Evolutionary conservation across 2,888 invertebrate genomes (phyloP).

Genomic region (Leptinotarsa haldemani): DNA sequence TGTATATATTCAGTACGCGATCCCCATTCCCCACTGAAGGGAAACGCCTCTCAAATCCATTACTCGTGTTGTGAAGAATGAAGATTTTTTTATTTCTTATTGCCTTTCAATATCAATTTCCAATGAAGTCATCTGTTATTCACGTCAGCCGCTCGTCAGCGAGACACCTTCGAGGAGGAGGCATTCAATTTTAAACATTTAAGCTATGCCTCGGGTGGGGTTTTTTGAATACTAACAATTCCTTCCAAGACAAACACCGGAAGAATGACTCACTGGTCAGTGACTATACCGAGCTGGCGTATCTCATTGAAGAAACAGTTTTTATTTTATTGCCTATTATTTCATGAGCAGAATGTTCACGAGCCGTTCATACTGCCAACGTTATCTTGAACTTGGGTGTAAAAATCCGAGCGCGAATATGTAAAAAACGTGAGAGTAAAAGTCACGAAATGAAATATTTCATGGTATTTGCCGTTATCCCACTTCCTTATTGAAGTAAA

Average conservation of each 20-base stretch:
- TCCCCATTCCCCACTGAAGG: background rate
- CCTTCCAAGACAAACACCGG: slow-evolving; percentile 19
- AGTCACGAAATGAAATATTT: background rate
- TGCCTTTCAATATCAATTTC: slow-evolving; percentile 20
- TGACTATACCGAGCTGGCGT: slow-evolving; percentile 12
- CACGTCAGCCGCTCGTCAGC: slow-evolving; percentile 3
- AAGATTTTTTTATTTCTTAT: slow-evolving; percentile 14
- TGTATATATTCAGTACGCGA: too few relatives aligned
- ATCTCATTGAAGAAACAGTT: slow-evolving; percentile 11
- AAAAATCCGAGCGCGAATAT: background rate
- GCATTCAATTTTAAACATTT: slow-evolving; percentile 27
- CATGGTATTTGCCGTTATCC: background rate
- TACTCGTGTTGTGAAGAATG: slow-evolving; percentile 9
- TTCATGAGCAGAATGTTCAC: background rate
- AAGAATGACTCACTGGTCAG: slow-evolving; percentile 28
- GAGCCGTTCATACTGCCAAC: background rate
- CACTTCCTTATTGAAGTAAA: too few relatives aligned
- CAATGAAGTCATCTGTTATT: slow-evolving; percentile 24
- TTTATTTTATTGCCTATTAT: slow-evolving; percentile 9
- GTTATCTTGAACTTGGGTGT: background rate
- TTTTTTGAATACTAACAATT: slow-evolving; percentile 24
- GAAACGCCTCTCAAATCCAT: background rate
- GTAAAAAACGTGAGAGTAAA: background rate
- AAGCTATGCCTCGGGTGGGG: slow-evolving; percentile 16
- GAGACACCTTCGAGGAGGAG: slow-evolving; percentile 23